Conservation (phyloP, 2,113 vertebrate species). For the Daubentonia madagascariensis region DNA sequence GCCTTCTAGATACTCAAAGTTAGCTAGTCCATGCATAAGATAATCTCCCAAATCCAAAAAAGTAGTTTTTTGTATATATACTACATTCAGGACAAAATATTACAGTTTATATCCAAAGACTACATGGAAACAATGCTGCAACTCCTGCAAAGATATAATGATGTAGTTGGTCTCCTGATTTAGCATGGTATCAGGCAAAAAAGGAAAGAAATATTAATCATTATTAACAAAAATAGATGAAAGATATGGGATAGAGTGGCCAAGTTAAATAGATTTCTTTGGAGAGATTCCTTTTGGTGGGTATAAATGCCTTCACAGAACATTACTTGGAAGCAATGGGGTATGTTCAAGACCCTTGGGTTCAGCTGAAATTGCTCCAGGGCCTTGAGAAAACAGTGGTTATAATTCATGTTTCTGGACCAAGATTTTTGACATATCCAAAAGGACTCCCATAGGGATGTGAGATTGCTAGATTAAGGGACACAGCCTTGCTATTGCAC, state of each 20-base stretch:
- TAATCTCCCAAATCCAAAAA: not conserved
- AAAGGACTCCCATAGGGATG: conserved; percentile 45
- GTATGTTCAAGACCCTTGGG: conserved; percentile 15
- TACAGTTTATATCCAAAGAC: conserved; percentile 58
- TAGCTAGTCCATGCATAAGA: not conserved
- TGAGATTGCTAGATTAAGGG: conserved; percentile 33
- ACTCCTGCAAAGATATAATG: conserved; percentile 68
- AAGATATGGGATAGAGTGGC: conserved; percentile 44
- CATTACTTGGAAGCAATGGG: conserved; percentile 50
- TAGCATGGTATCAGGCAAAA: conserved; percentile 76
- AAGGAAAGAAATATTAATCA: conserved; percentile 46
- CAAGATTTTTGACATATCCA: conserved; percentile 40
- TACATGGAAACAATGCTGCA: conserved; percentile 68
- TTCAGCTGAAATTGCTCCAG: conserved; percentile 53
- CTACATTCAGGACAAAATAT: not conserved
- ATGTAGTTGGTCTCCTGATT: conserved; percentile 64
- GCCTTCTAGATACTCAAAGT: not conserved
- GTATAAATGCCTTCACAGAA: not conserved
- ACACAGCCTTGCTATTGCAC: not conserved
- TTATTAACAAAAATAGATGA: conserved; percentile 79
- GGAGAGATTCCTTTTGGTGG: conserved; percentile 55
- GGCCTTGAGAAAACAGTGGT: conserved; percentile 59
- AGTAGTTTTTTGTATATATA: not conserved
- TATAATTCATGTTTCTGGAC: conserved; percentile 53
- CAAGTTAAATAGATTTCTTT: conserved; percentile 81